These are phyloP conservation scores for Protobothrops flavoviridis DNA, from an alignment of 2,113 vertebrate species.

Conservation along the genomic window DNA sequence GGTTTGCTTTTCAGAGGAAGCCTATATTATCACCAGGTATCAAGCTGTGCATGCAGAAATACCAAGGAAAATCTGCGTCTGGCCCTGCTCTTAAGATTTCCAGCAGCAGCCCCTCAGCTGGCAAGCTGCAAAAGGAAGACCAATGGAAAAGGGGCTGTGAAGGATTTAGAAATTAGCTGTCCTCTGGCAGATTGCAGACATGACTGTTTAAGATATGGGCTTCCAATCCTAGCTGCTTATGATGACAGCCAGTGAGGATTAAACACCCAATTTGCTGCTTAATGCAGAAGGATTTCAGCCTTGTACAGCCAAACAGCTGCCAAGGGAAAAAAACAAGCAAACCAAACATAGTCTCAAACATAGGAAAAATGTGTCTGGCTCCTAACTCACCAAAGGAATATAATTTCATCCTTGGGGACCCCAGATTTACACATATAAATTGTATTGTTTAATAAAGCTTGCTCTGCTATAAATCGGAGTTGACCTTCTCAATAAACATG, in stretches of 20 bases:
- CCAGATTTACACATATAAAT: not conserved
- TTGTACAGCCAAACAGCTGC: constrained; percentile 9
- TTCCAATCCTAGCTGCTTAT: constrained; percentile 18
- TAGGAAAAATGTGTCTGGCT: not conserved
- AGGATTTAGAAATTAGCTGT: constrained; percentile 30
- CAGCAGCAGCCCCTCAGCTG: not conserved
- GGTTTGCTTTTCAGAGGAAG: not conserved
- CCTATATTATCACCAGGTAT: not conserved
- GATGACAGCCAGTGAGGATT: constrained; percentile 10
- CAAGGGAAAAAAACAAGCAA: not conserved
- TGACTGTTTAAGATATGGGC: constrained; percentile 9
- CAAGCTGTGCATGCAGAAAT: not conserved
- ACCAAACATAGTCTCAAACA: not conserved
- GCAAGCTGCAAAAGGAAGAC: not conserved
- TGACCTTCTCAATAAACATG: not conserved
- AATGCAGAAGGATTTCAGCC: constrained; percentile 10
- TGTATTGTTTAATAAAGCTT: not conserved
- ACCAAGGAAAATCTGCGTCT: not conserved
- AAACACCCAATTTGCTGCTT: constrained; percentile 25
- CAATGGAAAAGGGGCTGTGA: not conserved
- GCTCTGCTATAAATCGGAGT: not conserved
- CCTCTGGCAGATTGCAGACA: constrained; percentile 14
- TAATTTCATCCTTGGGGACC: not conserved
- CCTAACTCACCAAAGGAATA: not conserved
- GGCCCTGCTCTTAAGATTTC: not conserved